Evolutionary conservation across 2,888 invertebrate species (phyloP), one percentile per base, ranked within the genome.

Genomic region (Drosophila prostipennis): DNA sequence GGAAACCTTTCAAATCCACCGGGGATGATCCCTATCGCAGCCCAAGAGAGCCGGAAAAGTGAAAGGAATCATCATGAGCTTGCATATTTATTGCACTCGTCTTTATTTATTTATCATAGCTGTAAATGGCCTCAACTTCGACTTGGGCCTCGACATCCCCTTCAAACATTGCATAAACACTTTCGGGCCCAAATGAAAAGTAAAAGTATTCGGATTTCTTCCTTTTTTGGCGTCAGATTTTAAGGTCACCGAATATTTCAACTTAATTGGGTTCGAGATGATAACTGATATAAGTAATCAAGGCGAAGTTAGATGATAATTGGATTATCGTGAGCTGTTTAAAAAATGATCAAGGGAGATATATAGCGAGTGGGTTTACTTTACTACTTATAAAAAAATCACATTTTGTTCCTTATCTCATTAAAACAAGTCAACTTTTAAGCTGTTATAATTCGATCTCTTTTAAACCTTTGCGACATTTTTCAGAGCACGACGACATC

Each of bases 401-500:
- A 19, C 3, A 23, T 23, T 23, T 23, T 3, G 23, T 32, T 8
- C 32, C 10, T 10, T 32, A 32, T 10, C 32, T 26, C 11, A 34
- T n/a, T 37, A n/a, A 6, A 10, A 3, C 8, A 16, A 39, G 14
- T 14, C 3, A 2, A 39, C 6, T 14, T n/a, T 6, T 16, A n/a
- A 5, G 4, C 4, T 11, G 6, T 8, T 14, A 14, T 6, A 14
- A 8, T 2, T 5, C 11, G 3, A 29, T 2, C 4, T 16, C 11
- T 42, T 10, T 3, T 5, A n/a, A 16, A 32, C 7, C 8, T 34
- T 51, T 45, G 13, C 11, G 3, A 10, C 14, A n/a, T 11, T 7
- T 90, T 90, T 29, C 80, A 92, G 92, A 89, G 70, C 86, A 88
- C 58, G 87, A 84, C 36, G 91, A 91, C 69, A 87, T 90, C 23